Percentiles rank a stretch among this genome's conserved stretches.
These are phyloP conservation scores for Palythoa caribaeorum DNA, from an alignment of 92 coral and sea anemone species.

Conservation along the genomic window DNA sequence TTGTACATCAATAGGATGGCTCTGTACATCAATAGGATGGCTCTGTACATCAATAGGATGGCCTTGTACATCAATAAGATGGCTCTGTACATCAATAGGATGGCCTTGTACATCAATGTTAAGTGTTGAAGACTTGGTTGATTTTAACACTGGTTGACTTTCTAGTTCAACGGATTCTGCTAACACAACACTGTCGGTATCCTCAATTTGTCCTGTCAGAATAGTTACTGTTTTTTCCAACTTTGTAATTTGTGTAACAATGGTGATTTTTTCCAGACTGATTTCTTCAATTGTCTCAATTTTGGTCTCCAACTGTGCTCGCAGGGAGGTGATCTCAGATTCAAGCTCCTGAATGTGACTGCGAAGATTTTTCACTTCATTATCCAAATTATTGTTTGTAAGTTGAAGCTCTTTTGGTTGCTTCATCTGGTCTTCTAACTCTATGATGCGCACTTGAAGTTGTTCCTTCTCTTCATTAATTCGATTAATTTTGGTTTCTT, in stretches of 20 bases:
- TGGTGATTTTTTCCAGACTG: neutral
- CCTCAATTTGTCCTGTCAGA: neutral
- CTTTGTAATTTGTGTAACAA: slow-evolving; percentile 25
- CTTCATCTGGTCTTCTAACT: slow-evolving; percentile 63
- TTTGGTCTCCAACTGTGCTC: slow-evolving; percentile 25
- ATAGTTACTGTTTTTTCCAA: slow-evolving; percentile 5
- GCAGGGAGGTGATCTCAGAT: slow-evolving; percentile 14
- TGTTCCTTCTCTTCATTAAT: slow-evolving; percentile 58
- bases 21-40: too few species aligned
- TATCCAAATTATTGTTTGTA: neutral
- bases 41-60: too few species aligned
- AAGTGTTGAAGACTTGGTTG: slow-evolving; percentile 5
- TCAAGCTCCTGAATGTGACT: slow-evolving; percentile 21
- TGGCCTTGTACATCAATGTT: neutral
- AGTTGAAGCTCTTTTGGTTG: slow-evolving; percentile 42
- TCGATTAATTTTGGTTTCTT: slow-evolving; percentile 46
- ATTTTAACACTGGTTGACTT: neutral
- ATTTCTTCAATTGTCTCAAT: slow-evolving; percentile 25
- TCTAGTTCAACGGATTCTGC: neutral
- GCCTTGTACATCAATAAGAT: too few species aligned
- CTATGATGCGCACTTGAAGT: slow-evolving; percentile 62
- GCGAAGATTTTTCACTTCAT: neutral
- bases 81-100: too few species aligned
- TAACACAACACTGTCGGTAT: neutral
- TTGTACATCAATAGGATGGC: neutral